These are phyloP conservation scores for Ophion ventricosus DNA, from an alignment of 2,888 invertebrate genomes.

Conservation along the genomic window DNA sequence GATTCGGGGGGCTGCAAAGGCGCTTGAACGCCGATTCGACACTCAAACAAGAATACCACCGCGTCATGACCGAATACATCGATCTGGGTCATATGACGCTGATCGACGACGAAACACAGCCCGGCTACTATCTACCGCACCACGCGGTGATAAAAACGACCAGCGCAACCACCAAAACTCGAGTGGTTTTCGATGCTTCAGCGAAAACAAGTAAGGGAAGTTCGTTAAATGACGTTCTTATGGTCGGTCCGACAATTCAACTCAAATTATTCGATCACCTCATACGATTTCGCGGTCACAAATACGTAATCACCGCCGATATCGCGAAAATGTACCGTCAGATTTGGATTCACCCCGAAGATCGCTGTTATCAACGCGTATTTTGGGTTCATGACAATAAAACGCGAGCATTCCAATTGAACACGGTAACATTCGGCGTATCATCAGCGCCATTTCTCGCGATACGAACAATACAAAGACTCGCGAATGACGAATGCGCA, in stretches of 20 bases:
- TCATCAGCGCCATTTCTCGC: slow-evolving; percentile 61
- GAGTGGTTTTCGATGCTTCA: slow-evolving; percentile 54
- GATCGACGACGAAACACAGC: slow-evolving; percentile 38
- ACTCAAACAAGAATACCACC: slow-evolving; percentile 46
- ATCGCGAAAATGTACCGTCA: slow-evolving; percentile 64
- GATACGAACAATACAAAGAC: slow-evolving; percentile 58
- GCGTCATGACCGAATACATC: slow-evolving; percentile 55
- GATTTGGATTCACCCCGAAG: slow-evolving; percentile 49
- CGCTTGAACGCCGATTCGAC: slow-evolving; percentile 35
- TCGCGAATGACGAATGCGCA: slow-evolving; percentile 63
- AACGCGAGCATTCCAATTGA: slow-evolving; percentile 40
- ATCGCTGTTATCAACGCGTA: slow-evolving; percentile 59
- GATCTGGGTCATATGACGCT: slow-evolving; percentile 53
- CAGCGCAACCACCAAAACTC: slow-evolving; percentile 50
- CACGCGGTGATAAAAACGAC: slow-evolving; percentile 53
- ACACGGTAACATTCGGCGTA: slow-evolving; percentile 62
- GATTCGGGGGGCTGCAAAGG: slow-evolving; percentile 34
- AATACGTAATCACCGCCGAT: slow-evolving; percentile 62
- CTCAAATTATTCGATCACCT: slow-evolving; percentile 47
- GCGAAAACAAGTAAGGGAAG: slow-evolving; percentile 29
- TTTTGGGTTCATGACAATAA: slow-evolving; percentile 44
- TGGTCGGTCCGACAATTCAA: slow-evolving; percentile 62
- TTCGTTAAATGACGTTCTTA: slow-evolving; percentile 55
- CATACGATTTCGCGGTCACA: slow-evolving; percentile 52
- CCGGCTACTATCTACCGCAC: slow-evolving; percentile 56